Evolutionary conservation across 1,140 invertebrate genomes (phyloP).

Genomic region (Plectus sambesii): DNA sequence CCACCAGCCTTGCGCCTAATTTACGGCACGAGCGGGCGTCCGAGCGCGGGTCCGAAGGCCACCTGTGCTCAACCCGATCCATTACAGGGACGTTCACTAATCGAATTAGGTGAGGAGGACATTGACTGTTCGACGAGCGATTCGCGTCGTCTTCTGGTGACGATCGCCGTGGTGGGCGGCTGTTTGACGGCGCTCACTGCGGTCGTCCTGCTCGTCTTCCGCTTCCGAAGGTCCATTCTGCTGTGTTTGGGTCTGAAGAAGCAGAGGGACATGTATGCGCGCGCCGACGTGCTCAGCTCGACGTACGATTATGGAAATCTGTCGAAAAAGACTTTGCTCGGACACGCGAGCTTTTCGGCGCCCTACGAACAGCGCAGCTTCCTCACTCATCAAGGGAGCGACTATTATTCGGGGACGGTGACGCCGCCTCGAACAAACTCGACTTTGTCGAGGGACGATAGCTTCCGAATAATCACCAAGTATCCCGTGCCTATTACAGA

Average conservation of each 20-base stretch:
- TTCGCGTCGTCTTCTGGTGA: background rate
- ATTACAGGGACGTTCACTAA: too few relatives aligned
- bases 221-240: background rate
- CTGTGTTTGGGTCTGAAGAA: background rate
- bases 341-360: conserved; percentile 4
- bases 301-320: conserved; percentile 7
- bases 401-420: conserved; percentile 1
- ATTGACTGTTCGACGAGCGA: background rate
- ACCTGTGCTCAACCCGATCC: conserved; percentile 2
- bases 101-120: background rate
- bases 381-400: background rate
- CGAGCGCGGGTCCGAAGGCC: background rate
- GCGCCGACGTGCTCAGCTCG: conserved; percentile 8
- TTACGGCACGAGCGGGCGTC: too few relatives aligned
- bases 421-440: background rate
- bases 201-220: background rate
- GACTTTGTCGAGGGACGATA: background rate
- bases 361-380: conserved; percentile 6
- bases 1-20: conserved; percentile 5
- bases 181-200: background rate
- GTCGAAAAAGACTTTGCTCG: conserved; percentile 6
- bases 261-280: conserved; percentile 1
- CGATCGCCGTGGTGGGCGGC: conserved; percentile 7
- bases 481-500: conserved; percentile 10
- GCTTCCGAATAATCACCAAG: conserved; percentile 4